A percentile compares a stretch with the other conserved stretches of the same genome.
Evolutionary conservation across 2,113 vertebrate genomes (phyloP).

Genomic region (Thryonomys swinderianus): DNA sequence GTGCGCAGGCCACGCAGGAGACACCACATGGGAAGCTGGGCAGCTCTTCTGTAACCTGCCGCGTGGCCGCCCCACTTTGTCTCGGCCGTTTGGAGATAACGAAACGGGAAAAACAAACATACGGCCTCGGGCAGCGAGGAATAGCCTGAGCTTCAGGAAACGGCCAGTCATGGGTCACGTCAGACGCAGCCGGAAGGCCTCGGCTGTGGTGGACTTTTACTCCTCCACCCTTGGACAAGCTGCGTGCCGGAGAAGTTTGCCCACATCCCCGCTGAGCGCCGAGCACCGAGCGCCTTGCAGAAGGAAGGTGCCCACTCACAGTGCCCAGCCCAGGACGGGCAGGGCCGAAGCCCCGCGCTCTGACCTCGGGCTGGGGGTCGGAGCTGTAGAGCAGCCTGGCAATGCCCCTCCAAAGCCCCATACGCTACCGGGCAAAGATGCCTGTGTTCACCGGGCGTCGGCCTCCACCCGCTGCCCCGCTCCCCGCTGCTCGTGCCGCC

Average conservation of each 20-base stretch:
- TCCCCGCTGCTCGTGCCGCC: fast-evolving
- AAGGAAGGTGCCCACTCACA: background rate
- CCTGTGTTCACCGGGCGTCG: background rate
- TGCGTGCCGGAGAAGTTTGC: fast-evolving
- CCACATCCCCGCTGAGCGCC: background rate
- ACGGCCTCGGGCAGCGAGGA: fast-evolving
- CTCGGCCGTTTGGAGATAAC: background rate
- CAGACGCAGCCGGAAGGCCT: background rate
- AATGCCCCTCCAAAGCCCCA: background rate
- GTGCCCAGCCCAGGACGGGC: background rate
- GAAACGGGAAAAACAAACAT: background rate
- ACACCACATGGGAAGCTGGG: background rate
- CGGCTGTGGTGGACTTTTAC: background rate
- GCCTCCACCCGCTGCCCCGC: no score
- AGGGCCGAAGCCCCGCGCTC: background rate
- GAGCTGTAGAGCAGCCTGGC: fast-evolving
- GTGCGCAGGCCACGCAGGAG: fast-evolving
- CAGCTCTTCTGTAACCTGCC: background rate
- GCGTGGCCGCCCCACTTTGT: background rate
- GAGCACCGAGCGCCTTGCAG: no score
- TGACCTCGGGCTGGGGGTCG: background rate
- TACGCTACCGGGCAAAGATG: background rate
- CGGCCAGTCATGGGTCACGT: fast-evolving
- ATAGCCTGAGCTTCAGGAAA: background rate
- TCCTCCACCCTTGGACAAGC: no score